A percentile compares a stretch with the other conserved stretches of the same genome.
Conservation (phyloP, 2,888 invertebrate species). For the Orchestes rusci region DNA sequence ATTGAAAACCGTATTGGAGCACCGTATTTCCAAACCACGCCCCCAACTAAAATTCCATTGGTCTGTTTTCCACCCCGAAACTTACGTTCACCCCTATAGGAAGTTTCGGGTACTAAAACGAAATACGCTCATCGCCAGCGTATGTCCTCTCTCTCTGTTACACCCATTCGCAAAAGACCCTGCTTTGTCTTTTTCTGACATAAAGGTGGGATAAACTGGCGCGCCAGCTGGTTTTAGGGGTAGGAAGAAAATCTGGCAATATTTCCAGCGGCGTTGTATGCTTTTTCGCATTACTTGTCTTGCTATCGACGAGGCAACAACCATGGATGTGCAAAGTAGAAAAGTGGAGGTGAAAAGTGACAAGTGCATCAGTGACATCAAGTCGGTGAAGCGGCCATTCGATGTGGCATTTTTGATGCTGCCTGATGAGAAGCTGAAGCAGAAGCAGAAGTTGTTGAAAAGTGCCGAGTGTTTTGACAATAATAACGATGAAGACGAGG, state of each 20-base stretch:
- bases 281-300: constrained; percentile 43
- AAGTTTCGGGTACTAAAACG: constrained; percentile 37
- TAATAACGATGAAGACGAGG: constrained; percentile 38
- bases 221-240: constrained; percentile 38
- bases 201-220: constrained; percentile 35
- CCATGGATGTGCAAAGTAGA: constrained; percentile 53
- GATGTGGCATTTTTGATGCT: constrained; percentile 87
- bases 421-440: constrained; percentile 73
- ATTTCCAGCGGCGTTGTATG: constrained; percentile 43
- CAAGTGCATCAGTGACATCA: constrained; percentile 27
- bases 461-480: constrained; percentile 38
- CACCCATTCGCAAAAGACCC: constrained; percentile 9
- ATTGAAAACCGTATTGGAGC: constrained; percentile 47
- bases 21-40: constrained; percentile 44
- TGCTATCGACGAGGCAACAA: constrained; percentile 25
- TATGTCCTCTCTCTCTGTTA: constrained; percentile 27
- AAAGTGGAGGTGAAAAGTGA: constrained; percentile 43
- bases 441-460: constrained; percentile 53
- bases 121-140: constrained; percentile 39
- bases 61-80: constrained; percentile 42
- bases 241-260: constrained; percentile 42
- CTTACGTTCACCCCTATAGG: constrained; percentile 46
- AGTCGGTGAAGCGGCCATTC: constrained; percentile 68
- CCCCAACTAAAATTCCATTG: constrained; percentile 42
- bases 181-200: constrained; percentile 29